These are phyloP conservation scores for Tetragnatha montana DNA, from an alignment of 2,888 invertebrate genomes.

Conservation along the genomic window DNA sequence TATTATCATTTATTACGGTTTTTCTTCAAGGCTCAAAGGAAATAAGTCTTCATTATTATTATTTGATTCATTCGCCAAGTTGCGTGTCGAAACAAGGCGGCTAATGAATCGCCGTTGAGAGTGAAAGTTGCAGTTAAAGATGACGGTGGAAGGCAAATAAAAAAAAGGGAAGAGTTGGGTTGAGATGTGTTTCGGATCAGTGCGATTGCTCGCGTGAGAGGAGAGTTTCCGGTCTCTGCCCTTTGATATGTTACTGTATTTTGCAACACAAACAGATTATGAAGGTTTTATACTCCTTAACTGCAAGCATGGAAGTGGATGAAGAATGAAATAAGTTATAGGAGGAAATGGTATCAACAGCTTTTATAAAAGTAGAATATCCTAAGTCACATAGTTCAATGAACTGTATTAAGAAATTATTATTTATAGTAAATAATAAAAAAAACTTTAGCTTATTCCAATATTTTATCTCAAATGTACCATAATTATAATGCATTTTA, in stretches of 20 bases:
- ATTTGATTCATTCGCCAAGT: constrained; percentile 17
- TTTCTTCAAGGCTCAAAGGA: background rate
- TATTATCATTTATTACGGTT: background rate
- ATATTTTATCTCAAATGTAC: too few species aligned
- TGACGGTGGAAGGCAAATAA: background rate
- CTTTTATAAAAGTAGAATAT: too few species aligned
- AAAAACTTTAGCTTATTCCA: too few species aligned
- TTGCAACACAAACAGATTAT: background rate
- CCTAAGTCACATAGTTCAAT: too few species aligned
- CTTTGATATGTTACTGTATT: background rate
- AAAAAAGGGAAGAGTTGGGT: constrained; percentile 23
- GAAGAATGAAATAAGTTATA: too few species aligned
- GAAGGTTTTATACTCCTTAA: too few species aligned
- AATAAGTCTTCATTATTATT: constrained; percentile 13
- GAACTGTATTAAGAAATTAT: too few species aligned
- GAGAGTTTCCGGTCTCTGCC: constrained; percentile 36
- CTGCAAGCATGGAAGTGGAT: too few species aligned
- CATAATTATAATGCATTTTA: too few species aligned
- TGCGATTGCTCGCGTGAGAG: constrained; percentile 45
- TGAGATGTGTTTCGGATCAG: constrained; percentile 56
- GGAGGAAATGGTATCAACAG: too few species aligned
- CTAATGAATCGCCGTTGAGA: constrained; percentile 39
- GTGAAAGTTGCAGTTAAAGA: background rate
- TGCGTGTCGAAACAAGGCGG: constrained; percentile 35
- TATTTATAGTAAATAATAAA: too few species aligned